These are phyloP conservation scores for Panurus biarmicus DNA, from an alignment of 2,113 vertebrate species.

Conservation along the genomic window DNA sequence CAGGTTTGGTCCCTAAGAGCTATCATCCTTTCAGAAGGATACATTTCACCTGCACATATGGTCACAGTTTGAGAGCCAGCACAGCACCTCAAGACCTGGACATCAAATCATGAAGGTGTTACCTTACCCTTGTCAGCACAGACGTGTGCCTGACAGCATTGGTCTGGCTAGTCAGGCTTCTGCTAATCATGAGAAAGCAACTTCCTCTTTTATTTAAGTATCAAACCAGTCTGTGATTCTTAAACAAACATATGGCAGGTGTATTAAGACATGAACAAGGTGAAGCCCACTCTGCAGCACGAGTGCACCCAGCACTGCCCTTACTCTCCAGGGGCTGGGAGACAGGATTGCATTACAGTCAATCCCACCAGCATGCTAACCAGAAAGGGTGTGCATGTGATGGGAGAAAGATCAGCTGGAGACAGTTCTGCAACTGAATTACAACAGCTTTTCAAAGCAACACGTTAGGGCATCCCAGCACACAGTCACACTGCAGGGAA, in stretches of 20 bases:
- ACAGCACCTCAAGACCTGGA: neutral
- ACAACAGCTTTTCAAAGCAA: neutral
- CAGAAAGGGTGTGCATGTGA: neutral
- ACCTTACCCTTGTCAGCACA: neutral
- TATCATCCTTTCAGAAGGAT: neutral
- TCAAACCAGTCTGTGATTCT: neutral
- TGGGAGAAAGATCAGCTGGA: neutral
- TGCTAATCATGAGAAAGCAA: neutral
- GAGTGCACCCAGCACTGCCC: neutral
- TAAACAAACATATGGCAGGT: neutral
- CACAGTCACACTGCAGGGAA: fast-evolving
- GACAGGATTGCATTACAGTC: neutral
- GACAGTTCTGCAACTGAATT: neutral
- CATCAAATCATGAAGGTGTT: neutral
- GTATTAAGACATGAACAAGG: neutral
- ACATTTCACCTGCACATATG: neutral
- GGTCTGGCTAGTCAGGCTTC: neutral
- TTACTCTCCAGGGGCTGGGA: neutral
- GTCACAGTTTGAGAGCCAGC: neutral
- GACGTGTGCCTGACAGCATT: neutral
- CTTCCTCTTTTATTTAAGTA: neutral
- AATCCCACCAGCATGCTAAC: neutral
- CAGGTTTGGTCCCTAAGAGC: neutral
- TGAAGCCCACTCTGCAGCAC: neutral
- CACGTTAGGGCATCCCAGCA: neutral